Evolutionary conservation across 1,140 invertebrate species (phyloP), one percentile per base, ranked within the genome.

Genomic region (Tetragonula clypearis): DNA sequence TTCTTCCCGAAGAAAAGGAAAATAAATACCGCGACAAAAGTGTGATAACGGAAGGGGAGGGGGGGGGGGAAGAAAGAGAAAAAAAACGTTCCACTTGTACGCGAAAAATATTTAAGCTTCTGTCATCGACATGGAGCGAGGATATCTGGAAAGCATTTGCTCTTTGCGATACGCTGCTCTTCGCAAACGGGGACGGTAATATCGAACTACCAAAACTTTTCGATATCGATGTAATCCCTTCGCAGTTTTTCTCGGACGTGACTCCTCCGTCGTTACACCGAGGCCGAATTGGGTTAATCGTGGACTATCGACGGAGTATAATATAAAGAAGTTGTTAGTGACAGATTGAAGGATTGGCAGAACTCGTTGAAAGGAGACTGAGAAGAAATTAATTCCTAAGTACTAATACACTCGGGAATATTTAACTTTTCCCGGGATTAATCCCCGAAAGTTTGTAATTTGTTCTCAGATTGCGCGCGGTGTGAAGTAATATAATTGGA

Each of bases 171-270:
- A 26, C 30, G 15, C 1, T 21, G 1, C 23, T 80, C 75, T 19
- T 66, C 26, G 21, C 21, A 53, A 66, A 82, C 65, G 71, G 35
- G n/a, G 15, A 17, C 75, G 58, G 35, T 74, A 53, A 82, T 75
- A 75, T 56, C 23, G 26, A 21, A 21, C 23, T 23, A 53, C 17
- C 35, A 41, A 72, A 80, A 56, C 30, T 41, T 80, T 26, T 71
- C 68, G 23, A 60, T 68, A 55, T 35, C 65, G 19, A 26, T 62
- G 62, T 41, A 17, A 19, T 60, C 75, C 11, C 15, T n/a, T 19
- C 58, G 49, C 66, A 19, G n/a, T 80, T 80, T 41, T 53, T 26
- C 11, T 15, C 53, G 1, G 5, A 5, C 2, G 5, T 69, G n/a
- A 3, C 17, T 56, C 1, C 55, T 53, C 15, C 17, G 41, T 30